A percentile compares a stretch with the other conserved stretches of the same genome.
phyloP scores from a whole-genome alignment of 92 coral and sea anemone genomes.

The Parazoanthus swiftii region DNA sequence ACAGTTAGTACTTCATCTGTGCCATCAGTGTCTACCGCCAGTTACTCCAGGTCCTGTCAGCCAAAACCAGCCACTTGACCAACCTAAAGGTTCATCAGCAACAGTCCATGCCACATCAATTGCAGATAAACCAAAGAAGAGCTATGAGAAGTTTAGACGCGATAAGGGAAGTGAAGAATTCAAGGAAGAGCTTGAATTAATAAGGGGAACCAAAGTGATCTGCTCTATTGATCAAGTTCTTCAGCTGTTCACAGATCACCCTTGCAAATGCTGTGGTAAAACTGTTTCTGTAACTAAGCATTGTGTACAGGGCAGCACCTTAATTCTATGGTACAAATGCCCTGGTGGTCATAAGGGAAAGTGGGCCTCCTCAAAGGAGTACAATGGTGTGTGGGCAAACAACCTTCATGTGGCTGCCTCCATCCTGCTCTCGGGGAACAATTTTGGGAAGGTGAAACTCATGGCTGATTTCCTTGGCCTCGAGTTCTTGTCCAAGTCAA shows the following conservation, averaged over 20 bases:
- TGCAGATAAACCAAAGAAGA: neutral
- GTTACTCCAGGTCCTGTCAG: neutral
- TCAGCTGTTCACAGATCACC: neutral
- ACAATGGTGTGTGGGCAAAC: conserved; percentile 30
- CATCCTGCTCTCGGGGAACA: conserved; percentile 36
- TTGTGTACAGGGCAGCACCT: neutral
- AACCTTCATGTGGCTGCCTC: conserved; percentile 40
- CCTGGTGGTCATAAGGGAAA: neutral
- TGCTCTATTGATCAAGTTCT: neutral
- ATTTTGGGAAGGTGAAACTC: conserved; percentile 13
- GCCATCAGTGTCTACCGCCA: too few relatives aligned
- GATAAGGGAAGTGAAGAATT: neutral
- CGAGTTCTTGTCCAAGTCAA: conserved; percentile 32
- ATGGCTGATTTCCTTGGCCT: conserved; percentile 28
- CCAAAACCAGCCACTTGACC: neutral
- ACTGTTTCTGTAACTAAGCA: conserved; percentile 3
- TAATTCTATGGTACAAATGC: neutral
- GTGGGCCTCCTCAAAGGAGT: conserved; percentile 4
- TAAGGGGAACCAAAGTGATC: neutral
- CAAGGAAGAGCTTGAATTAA: conserved; percentile 6
- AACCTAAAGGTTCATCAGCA: neutral
- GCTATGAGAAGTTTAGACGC: neutral
- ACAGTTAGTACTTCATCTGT: too few relatives aligned
- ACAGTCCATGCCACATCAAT: too few relatives aligned
- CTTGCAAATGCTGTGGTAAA: neutral